These are phyloP conservation scores for Crocallis elinguaria DNA, from an alignment of 2,888 invertebrate genomes.

Conservation along the genomic window DNA sequence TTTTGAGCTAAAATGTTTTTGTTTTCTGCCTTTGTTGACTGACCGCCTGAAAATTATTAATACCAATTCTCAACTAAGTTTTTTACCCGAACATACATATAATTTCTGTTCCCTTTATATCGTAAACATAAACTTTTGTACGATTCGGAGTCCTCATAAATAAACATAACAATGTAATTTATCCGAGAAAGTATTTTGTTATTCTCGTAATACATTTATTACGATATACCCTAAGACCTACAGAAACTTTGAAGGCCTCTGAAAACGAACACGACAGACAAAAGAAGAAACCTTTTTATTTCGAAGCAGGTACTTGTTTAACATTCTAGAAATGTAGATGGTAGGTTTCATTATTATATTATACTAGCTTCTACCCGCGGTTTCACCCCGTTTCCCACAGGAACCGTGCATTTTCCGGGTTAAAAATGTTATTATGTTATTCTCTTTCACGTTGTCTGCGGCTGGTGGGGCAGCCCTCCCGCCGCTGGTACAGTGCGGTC, in stretches of 20 bases:
- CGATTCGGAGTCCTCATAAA: slow-evolving; percentile 21
- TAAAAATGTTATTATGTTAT: no score
- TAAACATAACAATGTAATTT: slow-evolving; percentile 28
- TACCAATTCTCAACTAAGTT: no score
- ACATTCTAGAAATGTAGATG: neutral
- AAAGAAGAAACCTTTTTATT: slow-evolving; percentile 2
- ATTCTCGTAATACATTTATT: slow-evolving; percentile 22
- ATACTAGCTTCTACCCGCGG: no score
- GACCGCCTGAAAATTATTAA: no score
- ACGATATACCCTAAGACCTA: slow-evolving; percentile 10
- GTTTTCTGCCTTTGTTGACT: no score
- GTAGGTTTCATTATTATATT: neutral
- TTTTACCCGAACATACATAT: neutral
- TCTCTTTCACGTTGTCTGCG: no score
- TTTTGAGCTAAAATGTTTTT: no score
- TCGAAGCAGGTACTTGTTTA: neutral
- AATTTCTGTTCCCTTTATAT: slow-evolving; percentile 10
- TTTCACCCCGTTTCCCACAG: no score
- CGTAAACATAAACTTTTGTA: slow-evolving; percentile 17
- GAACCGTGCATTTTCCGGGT: neutral
- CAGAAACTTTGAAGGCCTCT: slow-evolving; percentile 12
- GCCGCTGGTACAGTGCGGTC: no score
- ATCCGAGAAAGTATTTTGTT: slow-evolving; percentile 24
- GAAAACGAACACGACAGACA: slow-evolving; percentile 1
- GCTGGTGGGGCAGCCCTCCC: no score